Base-by-base conservation (phyloP, 2,113 vertebrate genomes). In the Dicrurus megarhynchus region DNA sequence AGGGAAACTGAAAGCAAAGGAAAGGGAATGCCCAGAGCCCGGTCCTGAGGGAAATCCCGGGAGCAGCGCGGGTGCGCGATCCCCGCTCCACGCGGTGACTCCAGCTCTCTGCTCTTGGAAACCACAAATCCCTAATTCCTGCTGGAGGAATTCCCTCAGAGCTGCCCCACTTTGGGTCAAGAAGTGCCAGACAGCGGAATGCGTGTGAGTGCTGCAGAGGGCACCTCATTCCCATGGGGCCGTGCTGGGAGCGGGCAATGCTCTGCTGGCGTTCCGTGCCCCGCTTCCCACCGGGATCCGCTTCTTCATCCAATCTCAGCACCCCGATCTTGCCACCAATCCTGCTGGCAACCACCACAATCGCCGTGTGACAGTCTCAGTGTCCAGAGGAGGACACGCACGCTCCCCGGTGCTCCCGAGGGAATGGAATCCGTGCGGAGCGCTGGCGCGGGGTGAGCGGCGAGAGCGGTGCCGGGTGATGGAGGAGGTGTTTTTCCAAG, bases 1-100 rank as follows among this genome's bases (percentile, higher is more conserved):
- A 39, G 32, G 77, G 35, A 60, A 76, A 16, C 24, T 3, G 23
- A 20, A 60, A 37, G 59, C 28, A 3, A 4, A 74, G 37, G 42
- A 59, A 28, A 22, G 50, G 35, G 50, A 32, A n/a, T 3, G 18
- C 4, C 42, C 53, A 7, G 64, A 32, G 39, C 70, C 21, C 2
- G 30, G 16, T 32, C 14, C 33, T 0, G 1, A 15, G 41, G 67
- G 59, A 13, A 23, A 8, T 3, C 47, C 53, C 17, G 8, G 44
- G 74, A 27, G 74, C n/a, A 2, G 17, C 0, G 3, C 5, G 20
- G 33, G 32, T 1, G 4, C 0, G 2, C 4, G 2, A 50, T 22
- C 33, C 24, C 41, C 0, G 11, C 69, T 74, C 64, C 1, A 1
- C 0, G 1, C 0, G 1, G 26, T 3, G 17, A 37, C 16, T 0